Evolutionary conservation across 1,140 invertebrate species (phyloP), one percentile per base, ranked within the genome.

Genomic region (Brachionus plicatilis): DNA sequence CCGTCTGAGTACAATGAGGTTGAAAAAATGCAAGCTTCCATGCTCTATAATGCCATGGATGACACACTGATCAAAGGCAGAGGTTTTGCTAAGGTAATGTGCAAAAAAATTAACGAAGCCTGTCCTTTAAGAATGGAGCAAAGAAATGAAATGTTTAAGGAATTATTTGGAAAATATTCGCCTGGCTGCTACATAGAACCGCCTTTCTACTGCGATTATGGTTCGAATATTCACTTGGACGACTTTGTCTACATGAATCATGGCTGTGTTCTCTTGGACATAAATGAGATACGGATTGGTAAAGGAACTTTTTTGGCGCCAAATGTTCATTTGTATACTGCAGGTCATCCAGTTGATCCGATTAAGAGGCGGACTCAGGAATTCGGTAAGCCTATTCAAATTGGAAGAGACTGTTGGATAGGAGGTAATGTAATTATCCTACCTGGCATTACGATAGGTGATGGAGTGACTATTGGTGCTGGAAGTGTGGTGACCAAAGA

Each of bases 371-470:
- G 70, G 66, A 5, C 11, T 14, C n/a, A 14, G 3, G 80, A 83
- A 50, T 66, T 29, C 17, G 56, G 80, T 50, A 83, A 70, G 65
- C 80, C 80, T n/a, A 83, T 83, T 6, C 37, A 0, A 29, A 83
- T 83, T 24, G 80, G 80, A 9, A 14, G 45, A 27, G 84, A 87
- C 84, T 84, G 85, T 12, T 87, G 87, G 87, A 83, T 87, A 41
- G 87, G 87, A 11, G 87, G 86, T 17, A 82, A 72, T 33, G 84
- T 84, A 1, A 29, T 84, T 3, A 86, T 87, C 56, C 78, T 85
- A 5, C 86, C 87, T 6, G 87, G 87, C 4, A 87, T 87, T 11
- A 87, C 85, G 1, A 87, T 87, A 66, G 87, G 87, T 0, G 85
- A 87, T 66, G 84, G 83, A 65, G 85, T 85, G 6, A 82, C 85